Evolutionary conservation across 2,888 invertebrate species (phyloP).

Genomic region (Drosophila eohydei): DNA sequence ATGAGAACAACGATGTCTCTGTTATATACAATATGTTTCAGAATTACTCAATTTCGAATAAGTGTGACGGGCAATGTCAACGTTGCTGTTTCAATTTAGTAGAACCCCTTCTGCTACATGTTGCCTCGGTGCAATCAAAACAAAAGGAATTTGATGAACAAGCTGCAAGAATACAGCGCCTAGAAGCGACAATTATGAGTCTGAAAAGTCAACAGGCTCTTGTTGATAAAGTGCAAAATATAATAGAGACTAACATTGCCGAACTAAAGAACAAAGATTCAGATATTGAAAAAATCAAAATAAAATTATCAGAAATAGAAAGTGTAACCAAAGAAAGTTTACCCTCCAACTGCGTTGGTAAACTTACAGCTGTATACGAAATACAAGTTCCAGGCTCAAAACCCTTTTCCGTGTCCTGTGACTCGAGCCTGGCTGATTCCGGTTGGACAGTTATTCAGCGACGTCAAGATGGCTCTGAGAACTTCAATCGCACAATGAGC

Average conservation of each 20-base stretch:
- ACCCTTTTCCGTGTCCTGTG: neutral
- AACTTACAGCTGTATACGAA: neutral
- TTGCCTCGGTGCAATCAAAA: no score
- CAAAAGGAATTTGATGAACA: neutral
- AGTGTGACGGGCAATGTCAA: neutral
- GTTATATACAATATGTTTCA: no score
- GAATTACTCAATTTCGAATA: no score
- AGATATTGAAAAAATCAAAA: no score
- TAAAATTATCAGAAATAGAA: neutral
- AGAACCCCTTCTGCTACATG: neutral
- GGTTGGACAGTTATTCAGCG: constrained; percentile 1
- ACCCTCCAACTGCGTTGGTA: neutral
- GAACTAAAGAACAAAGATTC: no score
- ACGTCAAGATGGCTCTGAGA: neutral
- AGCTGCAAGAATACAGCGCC: neutral
- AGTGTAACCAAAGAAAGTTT: neutral
- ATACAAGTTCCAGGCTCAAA: neutral
- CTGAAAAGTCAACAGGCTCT: no score
- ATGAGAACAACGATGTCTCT: no score
- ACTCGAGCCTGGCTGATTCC: neutral
- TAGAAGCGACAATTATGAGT: neutral
- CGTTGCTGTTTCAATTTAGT: neutral
- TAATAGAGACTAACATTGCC: neutral
- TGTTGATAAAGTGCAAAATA: no score
- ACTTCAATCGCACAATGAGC: neutral